phyloP scores from a whole-genome alignment of 2,888 invertebrate genomes.

The Plusia festucae region DNA sequence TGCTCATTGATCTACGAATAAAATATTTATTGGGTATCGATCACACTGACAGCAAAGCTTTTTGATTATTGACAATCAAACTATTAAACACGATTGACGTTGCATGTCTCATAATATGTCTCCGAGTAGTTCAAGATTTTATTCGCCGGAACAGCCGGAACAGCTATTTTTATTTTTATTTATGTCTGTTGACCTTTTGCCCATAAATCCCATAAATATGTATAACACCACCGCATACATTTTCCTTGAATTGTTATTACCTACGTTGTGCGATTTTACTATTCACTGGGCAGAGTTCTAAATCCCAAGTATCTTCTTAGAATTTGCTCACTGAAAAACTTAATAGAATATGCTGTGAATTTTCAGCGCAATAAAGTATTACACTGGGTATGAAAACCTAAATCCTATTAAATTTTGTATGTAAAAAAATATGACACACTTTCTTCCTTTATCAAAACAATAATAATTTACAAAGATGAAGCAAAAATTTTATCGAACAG shows the following conservation, averaged over 20 bases:
- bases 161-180: slow-evolving; percentile 1
- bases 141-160: not conserved
- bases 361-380: too few species aligned
- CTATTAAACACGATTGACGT: slow-evolving; percentile 9
- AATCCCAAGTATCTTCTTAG: not conserved
- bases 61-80: slow-evolving; percentile 24
- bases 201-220: not conserved
- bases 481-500: too few species aligned
- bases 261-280: not conserved
- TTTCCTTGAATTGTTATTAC: slow-evolving; percentile 1
- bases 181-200: not conserved
- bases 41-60: slow-evolving; percentile 5
- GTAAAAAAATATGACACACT: too few species aligned
- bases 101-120: not conserved
- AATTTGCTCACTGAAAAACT: not conserved
- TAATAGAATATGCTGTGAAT: not conserved
- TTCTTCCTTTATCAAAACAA: too few species aligned
- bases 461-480: too few species aligned
- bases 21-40: not conserved
- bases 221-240: not conserved
- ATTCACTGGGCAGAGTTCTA: not conserved
- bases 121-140: not conserved
- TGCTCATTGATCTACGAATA: not conserved
- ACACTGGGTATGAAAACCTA: too few species aligned
- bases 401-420: too few species aligned